Base-by-base conservation (phyloP, 2,113 vertebrate species). In the Mola mola region DNA sequence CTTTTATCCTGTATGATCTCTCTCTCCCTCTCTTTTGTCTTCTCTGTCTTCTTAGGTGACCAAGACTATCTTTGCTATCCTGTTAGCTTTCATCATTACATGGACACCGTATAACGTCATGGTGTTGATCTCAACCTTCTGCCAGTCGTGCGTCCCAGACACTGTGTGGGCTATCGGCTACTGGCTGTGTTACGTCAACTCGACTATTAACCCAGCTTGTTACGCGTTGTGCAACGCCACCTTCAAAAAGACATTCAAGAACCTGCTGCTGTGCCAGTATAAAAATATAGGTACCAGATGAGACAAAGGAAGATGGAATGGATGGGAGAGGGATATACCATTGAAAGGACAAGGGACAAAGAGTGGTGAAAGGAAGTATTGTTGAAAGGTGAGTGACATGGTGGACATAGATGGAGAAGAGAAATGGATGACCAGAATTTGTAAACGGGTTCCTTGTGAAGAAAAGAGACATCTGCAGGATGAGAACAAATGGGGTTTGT, bases 61-160 rank as follows among this genome's bases (percentile, higher is more conserved):
- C 7, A 93, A 97, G 78, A 99, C 97, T 38, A 99, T 99, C 84
- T 99, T 99, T 52, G 97, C 97, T 81, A 99, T 99, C 80, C 90
- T 99, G 67, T 85, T 99, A 67, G 95, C 97, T 47, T 99, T 99
- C 90, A 99, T 99, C 79, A 85, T 98, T 66, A 99, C 97, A 4
- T 99, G 97, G 97, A 98, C 97, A 0, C 97, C 97, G 0, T 99
- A 99, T 78, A 99, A 99, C 0, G 97, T 99, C 50, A 99, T 99
- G 97, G 97, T 99, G 68, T 89, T 99, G 82, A 98, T 99, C 75
- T 97, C 95, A 60, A 99, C 97, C 57, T 99, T 99, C 88, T 99
- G 97, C 43, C 91, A 94, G 40, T 94, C 93, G 38, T 99, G 97
- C 0, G 91, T 99, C 4, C 97, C 97, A 0, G 96, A 99, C 31